Conservation (phyloP, 2,888 invertebrate species). For the Ditula angustiorana region DNA sequence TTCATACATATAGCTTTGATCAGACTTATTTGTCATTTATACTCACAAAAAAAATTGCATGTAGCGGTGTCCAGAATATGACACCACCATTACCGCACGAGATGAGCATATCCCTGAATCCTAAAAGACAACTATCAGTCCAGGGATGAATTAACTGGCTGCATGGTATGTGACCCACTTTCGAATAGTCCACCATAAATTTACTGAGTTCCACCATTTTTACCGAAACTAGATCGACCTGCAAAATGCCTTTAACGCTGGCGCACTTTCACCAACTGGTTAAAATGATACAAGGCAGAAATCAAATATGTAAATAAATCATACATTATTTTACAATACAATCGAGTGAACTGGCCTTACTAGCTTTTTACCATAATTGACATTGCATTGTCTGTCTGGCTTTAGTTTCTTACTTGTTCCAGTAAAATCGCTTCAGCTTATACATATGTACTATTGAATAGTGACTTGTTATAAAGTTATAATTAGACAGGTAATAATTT, state of each 20-base stretch:
- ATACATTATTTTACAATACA: slow-evolving; percentile 14
- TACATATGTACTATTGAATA: too few species aligned
- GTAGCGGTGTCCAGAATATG: slow-evolving; percentile 61
- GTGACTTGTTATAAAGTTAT: too few species aligned
- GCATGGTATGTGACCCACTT: slow-evolving; percentile 54
- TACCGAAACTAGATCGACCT: neutral
- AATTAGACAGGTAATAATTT: too few species aligned
- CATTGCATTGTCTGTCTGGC: neutral
- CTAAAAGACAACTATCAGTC: slow-evolving; percentile 63
- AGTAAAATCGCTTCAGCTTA: too few species aligned
- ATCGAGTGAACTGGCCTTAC: neutral
- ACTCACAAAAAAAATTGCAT: slow-evolving; percentile 61
- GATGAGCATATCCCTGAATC: slow-evolving; percentile 57
- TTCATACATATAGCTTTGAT: too few species aligned
- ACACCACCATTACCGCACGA: slow-evolving; percentile 57
- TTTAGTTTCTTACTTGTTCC: neutral
- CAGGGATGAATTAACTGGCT: slow-evolving; percentile 67
- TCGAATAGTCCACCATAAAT: slow-evolving; percentile 55
- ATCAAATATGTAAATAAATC: slow-evolving; percentile 25
- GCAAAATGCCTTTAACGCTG: neutral
- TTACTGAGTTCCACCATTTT: slow-evolving; percentile 78
- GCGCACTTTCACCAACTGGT: neutral
- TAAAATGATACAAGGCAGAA: neutral
- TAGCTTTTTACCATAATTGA: too few species aligned
- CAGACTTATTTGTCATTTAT: neutral